These are phyloP conservation scores for Passer domesticus DNA, from an alignment of 2,113 vertebrate species.

Conservation along the genomic window DNA sequence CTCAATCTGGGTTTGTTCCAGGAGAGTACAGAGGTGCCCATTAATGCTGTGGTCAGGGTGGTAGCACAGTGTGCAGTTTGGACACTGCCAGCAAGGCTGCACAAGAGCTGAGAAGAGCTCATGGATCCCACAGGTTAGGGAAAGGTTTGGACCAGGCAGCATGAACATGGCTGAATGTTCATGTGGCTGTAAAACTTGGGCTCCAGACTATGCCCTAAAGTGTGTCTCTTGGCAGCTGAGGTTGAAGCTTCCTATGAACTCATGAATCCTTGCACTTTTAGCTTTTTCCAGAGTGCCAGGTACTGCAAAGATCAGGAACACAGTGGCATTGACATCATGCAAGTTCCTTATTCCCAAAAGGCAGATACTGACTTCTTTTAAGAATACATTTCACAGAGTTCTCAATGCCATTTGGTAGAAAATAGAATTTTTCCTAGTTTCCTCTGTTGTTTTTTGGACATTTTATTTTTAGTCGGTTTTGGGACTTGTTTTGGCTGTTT, in stretches of 20 bases:
- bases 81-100: neutral
- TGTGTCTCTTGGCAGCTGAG: rapidly evolving
- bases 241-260: neutral
- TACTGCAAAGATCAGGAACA: neutral
- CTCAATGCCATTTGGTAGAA: neutral
- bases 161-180: neutral
- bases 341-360: neutral
- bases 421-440: neutral
- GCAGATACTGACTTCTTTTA: neutral
- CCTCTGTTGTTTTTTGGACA: neutral
- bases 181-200: rapidly evolving
- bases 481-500: neutral
- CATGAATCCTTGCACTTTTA: rapidly evolving
- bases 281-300: neutral
- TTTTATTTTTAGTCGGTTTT: neutral
- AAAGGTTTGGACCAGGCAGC: neutral
- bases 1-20: neutral
- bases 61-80: rapidly evolving
- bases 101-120: neutral
- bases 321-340: neutral
- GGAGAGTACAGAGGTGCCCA: neutral
- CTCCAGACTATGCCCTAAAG: neutral
- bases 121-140: neutral
- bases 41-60: neutral
- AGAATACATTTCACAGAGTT: neutral